Conservation (phyloP, 2,113 vertebrate species). For the Myiozetetes cayanensis region DNA sequence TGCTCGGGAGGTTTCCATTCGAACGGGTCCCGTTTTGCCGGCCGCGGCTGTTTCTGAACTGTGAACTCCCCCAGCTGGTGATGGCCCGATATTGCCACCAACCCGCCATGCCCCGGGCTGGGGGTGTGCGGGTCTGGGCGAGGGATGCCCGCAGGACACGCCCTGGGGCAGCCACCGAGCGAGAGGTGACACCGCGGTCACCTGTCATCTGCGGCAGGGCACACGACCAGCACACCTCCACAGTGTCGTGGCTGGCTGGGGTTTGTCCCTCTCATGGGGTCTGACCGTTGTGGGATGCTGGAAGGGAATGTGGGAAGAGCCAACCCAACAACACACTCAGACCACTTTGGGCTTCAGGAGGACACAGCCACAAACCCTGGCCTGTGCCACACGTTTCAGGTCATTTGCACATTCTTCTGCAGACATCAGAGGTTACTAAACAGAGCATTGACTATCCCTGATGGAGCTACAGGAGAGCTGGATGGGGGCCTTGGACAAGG, state of each 20-base stretch:
- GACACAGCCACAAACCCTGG: neutral
- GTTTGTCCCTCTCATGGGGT: fast-evolving
- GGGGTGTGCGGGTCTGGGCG: no score
- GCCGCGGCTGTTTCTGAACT: neutral
- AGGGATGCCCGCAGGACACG: neutral
- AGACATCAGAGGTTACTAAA: fast-evolving
- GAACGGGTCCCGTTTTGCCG: fast-evolving
- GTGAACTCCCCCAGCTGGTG: slow-evolving; percentile 48
- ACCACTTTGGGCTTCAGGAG: neutral
- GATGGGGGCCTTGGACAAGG: no score
- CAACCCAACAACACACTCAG: neutral
- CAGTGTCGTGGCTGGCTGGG: no score
- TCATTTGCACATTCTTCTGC: neutral
- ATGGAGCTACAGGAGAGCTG: neutral
- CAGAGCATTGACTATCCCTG: neutral
- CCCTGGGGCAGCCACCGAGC: fast-evolving
- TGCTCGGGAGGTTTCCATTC: fast-evolving
- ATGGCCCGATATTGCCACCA: neutral
- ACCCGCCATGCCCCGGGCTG: no score
- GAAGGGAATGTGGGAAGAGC: neutral
- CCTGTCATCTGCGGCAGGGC: neutral
- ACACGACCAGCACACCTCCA: fast-evolving
- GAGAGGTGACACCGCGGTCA: fast-evolving
- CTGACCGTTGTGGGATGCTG: no score
- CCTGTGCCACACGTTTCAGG: fast-evolving